Evolutionary conservation across 2,888 invertebrate genomes (phyloP).

Genomic region (Watsonalla cultraria): DNA sequence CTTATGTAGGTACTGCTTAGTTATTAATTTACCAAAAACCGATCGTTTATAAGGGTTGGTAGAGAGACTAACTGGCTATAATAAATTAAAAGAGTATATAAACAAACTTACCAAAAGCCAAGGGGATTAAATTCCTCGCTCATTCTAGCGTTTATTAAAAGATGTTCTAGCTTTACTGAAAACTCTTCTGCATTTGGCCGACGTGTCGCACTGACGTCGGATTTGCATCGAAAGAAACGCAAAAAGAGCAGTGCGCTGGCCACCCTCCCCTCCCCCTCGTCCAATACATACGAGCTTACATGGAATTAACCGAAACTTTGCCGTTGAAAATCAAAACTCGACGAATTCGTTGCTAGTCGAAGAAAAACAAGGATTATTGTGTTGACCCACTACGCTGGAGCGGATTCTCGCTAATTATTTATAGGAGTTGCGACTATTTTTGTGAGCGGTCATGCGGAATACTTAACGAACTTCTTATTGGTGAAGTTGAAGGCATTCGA

Average conservation of each 20-base stretch:
- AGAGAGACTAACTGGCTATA: too few relatives aligned
- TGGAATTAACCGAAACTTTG: background rate
- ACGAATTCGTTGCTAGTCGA: background rate
- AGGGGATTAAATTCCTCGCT: background rate
- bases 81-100: too few relatives aligned
- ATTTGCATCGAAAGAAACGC: conserved; percentile 70
- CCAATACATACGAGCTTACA: conserved; percentile 7
- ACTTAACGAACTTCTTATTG: too few relatives aligned
- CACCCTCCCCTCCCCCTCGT: conserved; percentile 15
- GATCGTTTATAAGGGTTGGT: too few relatives aligned
- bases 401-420: background rate
- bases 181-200: conserved; percentile 45
- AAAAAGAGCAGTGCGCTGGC: conserved; percentile 47
- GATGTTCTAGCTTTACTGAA: background rate
- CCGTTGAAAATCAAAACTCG: background rate
- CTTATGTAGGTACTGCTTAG: too few relatives aligned
- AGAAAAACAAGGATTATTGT: background rate
- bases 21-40: too few relatives aligned
- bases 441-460: too few relatives aligned
- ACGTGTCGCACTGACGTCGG: conserved; percentile 35
- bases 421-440: too few relatives aligned
- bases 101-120: conserved; percentile 5
- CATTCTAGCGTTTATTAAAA: background rate
- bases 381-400: background rate
- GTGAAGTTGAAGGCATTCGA: too few relatives aligned